phyloP scores from a whole-genome alignment of 2,888 invertebrate species.

The Didymodactylos carnosus region DNA sequence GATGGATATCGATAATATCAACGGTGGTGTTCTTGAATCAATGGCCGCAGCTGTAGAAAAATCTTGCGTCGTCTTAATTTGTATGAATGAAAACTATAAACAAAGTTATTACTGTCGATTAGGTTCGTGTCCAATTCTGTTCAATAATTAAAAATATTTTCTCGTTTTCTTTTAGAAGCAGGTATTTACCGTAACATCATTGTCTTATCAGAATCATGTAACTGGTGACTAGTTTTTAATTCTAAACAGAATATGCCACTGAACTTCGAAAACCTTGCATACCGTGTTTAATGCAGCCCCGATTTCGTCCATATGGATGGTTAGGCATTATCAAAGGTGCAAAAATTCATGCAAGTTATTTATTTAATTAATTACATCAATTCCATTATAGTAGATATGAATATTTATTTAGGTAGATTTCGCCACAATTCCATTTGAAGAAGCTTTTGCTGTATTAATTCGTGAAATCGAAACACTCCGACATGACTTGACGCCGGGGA shows the following conservation, averaged over 20 bases:
- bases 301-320: background rate
- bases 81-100: conserved; percentile 3
- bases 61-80: background rate
- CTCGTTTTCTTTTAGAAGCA: background rate
- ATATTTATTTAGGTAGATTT: too few relatives aligned
- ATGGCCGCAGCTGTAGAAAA: background rate
- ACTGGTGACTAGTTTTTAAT: background rate
- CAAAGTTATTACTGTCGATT: conserved; percentile 1
- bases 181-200: background rate
- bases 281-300: background rate
- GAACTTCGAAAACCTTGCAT: background rate
- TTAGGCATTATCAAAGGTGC: background rate
- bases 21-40: background rate
- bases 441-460: background rate
- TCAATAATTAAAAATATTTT: background rate
- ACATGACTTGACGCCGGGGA: background rate
- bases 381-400: too few relatives aligned
- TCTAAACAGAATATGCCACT: background rate
- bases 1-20: background rate
- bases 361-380: too few relatives aligned
- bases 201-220: too few relatives aligned
- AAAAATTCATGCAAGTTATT: background rate
- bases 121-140: background rate
- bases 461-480: background rate
- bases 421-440: too few relatives aligned